Conservation (phyloP, 2,113 vertebrate genomes). For the Tricholaema leucomelas region DNA sequence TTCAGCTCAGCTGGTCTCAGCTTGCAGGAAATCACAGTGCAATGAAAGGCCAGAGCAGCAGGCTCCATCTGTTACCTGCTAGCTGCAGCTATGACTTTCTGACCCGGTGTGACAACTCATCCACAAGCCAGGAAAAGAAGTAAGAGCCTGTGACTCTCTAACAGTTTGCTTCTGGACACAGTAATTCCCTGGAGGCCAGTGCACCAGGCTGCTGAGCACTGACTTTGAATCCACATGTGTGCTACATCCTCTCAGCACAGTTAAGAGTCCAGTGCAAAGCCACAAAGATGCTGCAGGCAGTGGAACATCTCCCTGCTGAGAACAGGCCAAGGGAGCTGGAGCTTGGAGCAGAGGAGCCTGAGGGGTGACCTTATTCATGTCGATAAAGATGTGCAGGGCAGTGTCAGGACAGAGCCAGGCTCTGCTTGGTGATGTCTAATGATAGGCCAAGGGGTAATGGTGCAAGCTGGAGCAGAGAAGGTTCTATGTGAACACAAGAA, state of each 20-base stretch:
- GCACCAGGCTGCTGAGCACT: neutral
- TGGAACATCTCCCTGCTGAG: too few relatives aligned
- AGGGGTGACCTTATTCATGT: too few relatives aligned
- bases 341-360: too few relatives aligned
- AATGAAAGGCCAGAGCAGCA: neutral
- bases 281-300: too few relatives aligned
- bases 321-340: too few relatives aligned
- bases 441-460: too few relatives aligned
- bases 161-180: neutral
- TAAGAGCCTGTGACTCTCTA: neutral
- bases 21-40: neutral
- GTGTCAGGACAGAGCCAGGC: too few relatives aligned
- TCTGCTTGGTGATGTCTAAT: too few relatives aligned
- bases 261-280: neutral
- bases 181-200: neutral
- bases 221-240: neutral
- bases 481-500: too few relatives aligned
- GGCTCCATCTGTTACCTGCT: slow-evolving; percentile 7
- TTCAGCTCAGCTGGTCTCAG: neutral
- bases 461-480: too few relatives aligned
- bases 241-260: neutral
- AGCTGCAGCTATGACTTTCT: neutral
- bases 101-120: neutral
- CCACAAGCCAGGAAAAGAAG: neutral
- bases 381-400: too few relatives aligned